Conservation (phyloP, 2,888 invertebrate species). For the Incurvaria masculella region DNA sequence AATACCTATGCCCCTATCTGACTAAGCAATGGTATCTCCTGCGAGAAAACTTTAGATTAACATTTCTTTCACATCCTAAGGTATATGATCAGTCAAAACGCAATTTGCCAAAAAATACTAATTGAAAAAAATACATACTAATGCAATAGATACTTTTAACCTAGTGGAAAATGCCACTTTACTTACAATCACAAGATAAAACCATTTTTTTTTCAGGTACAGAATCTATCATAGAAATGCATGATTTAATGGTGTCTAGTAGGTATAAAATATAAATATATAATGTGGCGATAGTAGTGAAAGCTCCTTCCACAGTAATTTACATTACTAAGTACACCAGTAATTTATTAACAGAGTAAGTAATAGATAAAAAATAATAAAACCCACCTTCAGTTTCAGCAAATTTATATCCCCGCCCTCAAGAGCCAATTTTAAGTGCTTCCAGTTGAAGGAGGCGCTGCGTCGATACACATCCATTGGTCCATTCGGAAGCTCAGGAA, state of each 20-base stretch:
- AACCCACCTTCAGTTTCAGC: slow-evolving; percentile 71
- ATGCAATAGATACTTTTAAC: no score
- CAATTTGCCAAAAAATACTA: no score
- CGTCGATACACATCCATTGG: slow-evolving; percentile 78
- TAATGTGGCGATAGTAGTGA: no score
- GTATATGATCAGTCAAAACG: no score
- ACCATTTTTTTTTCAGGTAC: background rate
- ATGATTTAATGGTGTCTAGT: background rate
- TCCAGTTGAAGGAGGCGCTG: slow-evolving; percentile 83
- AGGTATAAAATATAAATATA: background rate
- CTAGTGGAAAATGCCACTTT: no score
- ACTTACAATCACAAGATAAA: no score
- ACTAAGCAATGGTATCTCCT: no score
- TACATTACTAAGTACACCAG: background rate
- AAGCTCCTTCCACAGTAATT: no score
- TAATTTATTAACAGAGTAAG: background rate
- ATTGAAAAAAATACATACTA: no score
- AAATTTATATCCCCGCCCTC: slow-evolving; percentile 73
- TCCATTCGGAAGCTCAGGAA: slow-evolving; percentile 67
- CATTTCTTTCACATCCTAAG: no score
- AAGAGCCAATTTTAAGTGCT: slow-evolving; percentile 72
- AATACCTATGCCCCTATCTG: no score
- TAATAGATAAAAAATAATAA: slow-evolving; percentile 3
- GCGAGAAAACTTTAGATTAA: no score
- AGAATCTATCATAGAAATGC: background rate